phyloP scores from a whole-genome alignment of 2,797 vertebrate genomes.

The Thripadectes ignobilis region DNA sequence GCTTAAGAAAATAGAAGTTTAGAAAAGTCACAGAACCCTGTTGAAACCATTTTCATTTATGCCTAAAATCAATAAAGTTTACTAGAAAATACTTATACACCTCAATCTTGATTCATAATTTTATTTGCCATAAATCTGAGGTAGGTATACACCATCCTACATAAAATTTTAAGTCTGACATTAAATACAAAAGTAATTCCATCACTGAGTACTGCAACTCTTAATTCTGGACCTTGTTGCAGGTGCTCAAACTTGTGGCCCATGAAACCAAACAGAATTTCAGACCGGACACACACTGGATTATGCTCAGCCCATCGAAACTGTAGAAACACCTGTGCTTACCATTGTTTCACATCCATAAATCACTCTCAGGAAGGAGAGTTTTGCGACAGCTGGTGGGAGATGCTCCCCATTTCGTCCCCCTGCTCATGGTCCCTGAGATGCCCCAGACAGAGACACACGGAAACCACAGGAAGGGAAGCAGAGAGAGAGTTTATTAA shows the following conservation, averaged over 20 bases:
- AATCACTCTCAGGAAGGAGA: neutral
- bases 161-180: neutral
- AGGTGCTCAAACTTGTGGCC: neutral
- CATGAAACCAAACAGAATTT: neutral
- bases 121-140: neutral
- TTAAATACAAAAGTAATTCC: neutral
- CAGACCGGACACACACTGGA: neutral
- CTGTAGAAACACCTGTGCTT: neutral
- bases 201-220: neutral
- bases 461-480: too few relatives aligned
- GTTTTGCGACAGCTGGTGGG: too few relatives aligned
- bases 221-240: neutral
- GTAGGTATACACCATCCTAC: neutral
- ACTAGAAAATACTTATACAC: neutral
- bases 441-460: too few relatives aligned
- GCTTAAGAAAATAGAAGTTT: neutral
- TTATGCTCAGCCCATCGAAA: neutral
- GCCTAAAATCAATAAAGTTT: neutral
- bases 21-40: neutral
- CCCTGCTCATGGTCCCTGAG: too few relatives aligned
- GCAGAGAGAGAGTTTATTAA: too few relatives aligned
- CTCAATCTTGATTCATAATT: neutral
- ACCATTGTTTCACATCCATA: neutral
- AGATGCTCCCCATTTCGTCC: too few relatives aligned
- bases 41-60: neutral